A percentile compares a stretch with the other conserved stretches of the same genome.
These are phyloP conservation scores for Vireo griseus DNA, from an alignment of 2,797 vertebrate genomes.

Conservation along the genomic window DNA sequence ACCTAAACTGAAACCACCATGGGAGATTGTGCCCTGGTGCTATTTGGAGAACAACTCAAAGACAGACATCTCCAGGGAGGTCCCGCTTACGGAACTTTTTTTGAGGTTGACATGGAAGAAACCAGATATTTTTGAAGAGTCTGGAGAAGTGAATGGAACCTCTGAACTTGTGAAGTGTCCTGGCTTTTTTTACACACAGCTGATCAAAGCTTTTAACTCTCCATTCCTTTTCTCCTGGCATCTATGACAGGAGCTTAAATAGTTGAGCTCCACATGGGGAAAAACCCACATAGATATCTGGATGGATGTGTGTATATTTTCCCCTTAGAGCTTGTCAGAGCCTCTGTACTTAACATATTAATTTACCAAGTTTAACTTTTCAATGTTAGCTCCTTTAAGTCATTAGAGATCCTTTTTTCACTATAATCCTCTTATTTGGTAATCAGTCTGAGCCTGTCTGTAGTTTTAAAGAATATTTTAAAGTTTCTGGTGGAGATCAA, in stretches of 20 bases:
- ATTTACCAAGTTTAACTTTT: slow-evolving; percentile 46
- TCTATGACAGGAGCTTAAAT: slow-evolving; percentile 52
- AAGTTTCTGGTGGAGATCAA: slow-evolving; percentile 30
- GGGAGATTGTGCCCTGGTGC: background rate
- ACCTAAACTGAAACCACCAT: background rate
- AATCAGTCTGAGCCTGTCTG: slow-evolving; percentile 45
- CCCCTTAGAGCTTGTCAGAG: slow-evolving; percentile 17
- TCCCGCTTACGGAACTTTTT: background rate
- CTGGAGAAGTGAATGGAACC: background rate
- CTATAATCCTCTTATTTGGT: slow-evolving; percentile 62
- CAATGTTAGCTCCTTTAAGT: slow-evolving; percentile 35
- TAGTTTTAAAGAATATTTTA: background rate
- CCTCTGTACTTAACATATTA: slow-evolving; percentile 37
- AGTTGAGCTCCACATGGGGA: background rate
- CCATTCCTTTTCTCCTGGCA: background rate
- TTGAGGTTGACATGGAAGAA: background rate
- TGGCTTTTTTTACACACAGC: background rate
- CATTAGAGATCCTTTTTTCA: slow-evolving; percentile 16
- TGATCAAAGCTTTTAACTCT: slow-evolving; percentile 54
- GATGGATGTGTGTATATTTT: background rate
- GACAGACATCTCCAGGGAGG: background rate
- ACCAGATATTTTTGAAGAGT: background rate
- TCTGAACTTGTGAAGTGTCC: slow-evolving; percentile 12
- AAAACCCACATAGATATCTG: background rate
- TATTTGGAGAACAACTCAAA: slow-evolving; percentile 21